These are phyloP conservation scores for Lepus oiostolus DNA, from an alignment of 2,797 vertebrate genomes.

Conservation along the genomic window DNA sequence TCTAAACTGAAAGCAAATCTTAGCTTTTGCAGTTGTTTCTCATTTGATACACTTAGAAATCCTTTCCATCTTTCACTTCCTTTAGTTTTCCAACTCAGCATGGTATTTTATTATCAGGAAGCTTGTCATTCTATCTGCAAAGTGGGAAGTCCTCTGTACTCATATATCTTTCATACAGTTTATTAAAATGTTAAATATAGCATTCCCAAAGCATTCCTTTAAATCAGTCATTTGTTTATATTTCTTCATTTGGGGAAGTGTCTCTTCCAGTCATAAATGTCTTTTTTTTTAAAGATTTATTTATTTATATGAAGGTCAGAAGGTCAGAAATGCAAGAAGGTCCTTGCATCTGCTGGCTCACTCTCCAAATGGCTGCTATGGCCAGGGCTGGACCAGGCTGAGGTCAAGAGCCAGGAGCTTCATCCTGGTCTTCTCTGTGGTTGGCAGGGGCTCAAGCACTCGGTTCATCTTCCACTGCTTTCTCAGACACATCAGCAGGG, in stretches of 20 bases:
- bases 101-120: slow-evolving; percentile 39
- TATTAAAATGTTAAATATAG: slow-evolving; percentile 48
- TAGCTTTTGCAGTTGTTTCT: slow-evolving; percentile 69
- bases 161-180: slow-evolving; percentile 5
- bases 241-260: slow-evolving; percentile 28
- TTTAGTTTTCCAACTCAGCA: slow-evolving; percentile 27
- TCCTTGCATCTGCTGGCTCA: no score
- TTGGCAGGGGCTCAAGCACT: no score
- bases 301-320: no score
- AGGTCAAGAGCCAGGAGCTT: no score
- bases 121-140: slow-evolving; percentile 22
- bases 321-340: no score
- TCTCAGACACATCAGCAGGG: no score
- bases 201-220: slow-evolving; percentile 44
- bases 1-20: slow-evolving; percentile 42
- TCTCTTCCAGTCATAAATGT: neutral
- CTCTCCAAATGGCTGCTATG: no score
- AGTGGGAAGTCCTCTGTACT: neutral
- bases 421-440: no score
- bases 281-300: neutral
- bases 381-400: no score
- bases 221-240: slow-evolving; percentile 11
- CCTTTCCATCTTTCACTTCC: slow-evolving; percentile 36
- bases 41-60: slow-evolving; percentile 56
- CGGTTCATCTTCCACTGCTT: no score